phyloP scores from a whole-genome alignment of 1,140 invertebrate species.

The Agrypnia vestita region DNA sequence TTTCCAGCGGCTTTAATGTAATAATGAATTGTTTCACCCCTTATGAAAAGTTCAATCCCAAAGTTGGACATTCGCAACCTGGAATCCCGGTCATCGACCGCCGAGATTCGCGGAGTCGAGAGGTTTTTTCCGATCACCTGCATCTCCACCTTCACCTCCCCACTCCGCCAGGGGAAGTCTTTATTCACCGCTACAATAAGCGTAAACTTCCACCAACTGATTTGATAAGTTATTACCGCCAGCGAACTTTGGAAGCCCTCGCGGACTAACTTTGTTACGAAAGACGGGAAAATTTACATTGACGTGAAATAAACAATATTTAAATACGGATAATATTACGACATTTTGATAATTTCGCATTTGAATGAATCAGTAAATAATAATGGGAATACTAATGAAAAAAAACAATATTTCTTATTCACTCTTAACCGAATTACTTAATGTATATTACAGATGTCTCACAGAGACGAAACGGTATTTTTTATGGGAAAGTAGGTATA shows the following conservation, averaged over 20 bases:
- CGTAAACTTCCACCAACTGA: conserved; percentile 23
- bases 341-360: too few relatives aligned
- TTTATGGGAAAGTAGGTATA: too few relatives aligned
- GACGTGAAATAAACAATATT: conserved; percentile 33
- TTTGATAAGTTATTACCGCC: conserved; percentile 30
- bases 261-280: conserved; percentile 13
- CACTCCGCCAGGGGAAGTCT: neutral
- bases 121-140: conserved; percentile 37
- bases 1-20: too few relatives aligned
- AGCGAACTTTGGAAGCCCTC: conserved; percentile 10
- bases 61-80: too few relatives aligned
- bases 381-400: too few relatives aligned
- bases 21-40: too few relatives aligned
- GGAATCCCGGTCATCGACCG: neutral
- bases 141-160: neutral
- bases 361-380: too few relatives aligned
- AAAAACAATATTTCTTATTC: too few relatives aligned
- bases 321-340: neutral
- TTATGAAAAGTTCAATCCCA: too few relatives aligned
- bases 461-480: too few relatives aligned
- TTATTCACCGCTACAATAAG: conserved; percentile 33
- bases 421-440: too few relatives aligned
- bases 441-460: too few relatives aligned
- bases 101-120: conserved; percentile 17
- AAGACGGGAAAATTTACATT: conserved; percentile 6